Conservation (phyloP, 2,113 vertebrate species). For the Psilopsiagon aurifrons region DNA sequence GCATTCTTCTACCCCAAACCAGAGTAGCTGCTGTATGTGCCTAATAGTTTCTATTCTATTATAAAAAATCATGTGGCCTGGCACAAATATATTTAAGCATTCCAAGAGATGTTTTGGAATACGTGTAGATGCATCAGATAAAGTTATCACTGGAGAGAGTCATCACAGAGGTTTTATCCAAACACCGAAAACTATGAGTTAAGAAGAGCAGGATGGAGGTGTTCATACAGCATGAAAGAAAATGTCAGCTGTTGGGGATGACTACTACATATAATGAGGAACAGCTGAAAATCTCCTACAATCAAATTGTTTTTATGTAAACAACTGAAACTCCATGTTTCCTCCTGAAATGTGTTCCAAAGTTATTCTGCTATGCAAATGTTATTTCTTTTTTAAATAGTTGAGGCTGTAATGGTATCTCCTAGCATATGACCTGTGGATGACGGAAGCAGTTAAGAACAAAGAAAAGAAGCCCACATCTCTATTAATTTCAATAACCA, state of each 20-base stretch:
- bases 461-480: background rate
- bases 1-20: background rate
- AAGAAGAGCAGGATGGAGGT: background rate
- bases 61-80: background rate
- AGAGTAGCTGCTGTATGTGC: background rate
- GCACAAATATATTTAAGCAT: background rate
- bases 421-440: background rate
- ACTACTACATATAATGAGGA: background rate
- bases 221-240: accelerated
- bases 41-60: background rate
- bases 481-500: accelerated
- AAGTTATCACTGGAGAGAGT: background rate
- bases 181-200: background rate
- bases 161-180: background rate
- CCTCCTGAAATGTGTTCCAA: background rate
- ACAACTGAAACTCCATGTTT: background rate
- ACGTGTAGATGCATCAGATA: background rate
- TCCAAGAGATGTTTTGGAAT: background rate
- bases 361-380: background rate
- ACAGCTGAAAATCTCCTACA: background rate
- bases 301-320: background rate
- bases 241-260: background rate
- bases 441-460: background rate
- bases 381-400: background rate
- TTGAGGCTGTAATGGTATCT: background rate